Evolutionary conservation across 2,797 vertebrate species (phyloP).

Genomic region (Eulemur mongoz): DNA sequence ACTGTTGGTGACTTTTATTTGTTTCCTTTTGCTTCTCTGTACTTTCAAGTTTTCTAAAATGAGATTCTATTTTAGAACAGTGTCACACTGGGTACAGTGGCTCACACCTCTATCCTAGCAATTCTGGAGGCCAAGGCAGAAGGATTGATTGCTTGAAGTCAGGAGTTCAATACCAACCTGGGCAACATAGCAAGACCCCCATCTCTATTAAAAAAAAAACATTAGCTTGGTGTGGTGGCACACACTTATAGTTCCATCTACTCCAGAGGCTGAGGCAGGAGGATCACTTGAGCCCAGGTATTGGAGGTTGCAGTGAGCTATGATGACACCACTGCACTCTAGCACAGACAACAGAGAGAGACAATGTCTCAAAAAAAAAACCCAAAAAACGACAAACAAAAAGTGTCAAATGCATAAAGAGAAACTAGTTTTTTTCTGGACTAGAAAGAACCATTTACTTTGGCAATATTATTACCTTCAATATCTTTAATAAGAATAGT

Average conservation of each 20-base stretch:
- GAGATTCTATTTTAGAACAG: background rate
- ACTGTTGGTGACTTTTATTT: background rate
- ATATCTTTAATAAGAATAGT: background rate
- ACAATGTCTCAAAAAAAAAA: background rate
- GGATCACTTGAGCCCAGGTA: background rate
- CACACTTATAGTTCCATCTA: background rate
- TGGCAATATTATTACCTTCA: background rate
- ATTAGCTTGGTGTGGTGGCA: background rate
- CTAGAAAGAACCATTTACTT: background rate
- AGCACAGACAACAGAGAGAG: background rate
- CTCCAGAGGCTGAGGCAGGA: background rate
- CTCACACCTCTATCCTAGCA: background rate
- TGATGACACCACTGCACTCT: background rate
- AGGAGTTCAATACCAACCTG: background rate
- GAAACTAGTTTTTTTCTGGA: background rate
- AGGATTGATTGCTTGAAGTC: background rate
- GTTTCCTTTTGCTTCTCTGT: background rate
- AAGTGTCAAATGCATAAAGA: background rate
- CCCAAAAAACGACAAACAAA: background rate
- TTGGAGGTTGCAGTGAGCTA: background rate
- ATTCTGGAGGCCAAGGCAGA: background rate
- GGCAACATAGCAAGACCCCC: background rate
- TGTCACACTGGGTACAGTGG: background rate
- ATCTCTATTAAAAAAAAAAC: background rate
- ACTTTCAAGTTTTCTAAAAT: constrained; percentile 29